Percentiles rank a stretch among this genome's conserved stretches.
Conservation (phyloP, 2,113 vertebrate species). For the Lophochroa leadbeateri region DNA sequence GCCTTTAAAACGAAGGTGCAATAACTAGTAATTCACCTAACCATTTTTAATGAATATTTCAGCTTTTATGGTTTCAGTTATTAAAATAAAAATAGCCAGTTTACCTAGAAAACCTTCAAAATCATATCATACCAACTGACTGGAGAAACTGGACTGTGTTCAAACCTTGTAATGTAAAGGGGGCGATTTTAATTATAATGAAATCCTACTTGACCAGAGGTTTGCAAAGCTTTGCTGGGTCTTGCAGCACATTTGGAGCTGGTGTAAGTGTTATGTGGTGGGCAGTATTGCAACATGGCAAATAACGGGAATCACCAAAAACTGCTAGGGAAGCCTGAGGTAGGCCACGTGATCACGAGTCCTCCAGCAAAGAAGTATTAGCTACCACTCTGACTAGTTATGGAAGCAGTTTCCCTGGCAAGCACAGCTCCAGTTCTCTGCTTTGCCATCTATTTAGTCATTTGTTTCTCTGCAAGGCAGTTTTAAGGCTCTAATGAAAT, state of each 20-base stretch:
- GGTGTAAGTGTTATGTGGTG: background rate
- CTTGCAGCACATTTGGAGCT: background rate
- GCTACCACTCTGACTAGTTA: background rate
- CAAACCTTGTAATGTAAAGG: background rate
- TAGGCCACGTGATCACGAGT: fast-evolving
- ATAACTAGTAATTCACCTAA: background rate
- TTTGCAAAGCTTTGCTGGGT: background rate
- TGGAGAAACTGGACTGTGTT: background rate
- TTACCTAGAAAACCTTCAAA: background rate
- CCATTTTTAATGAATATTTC: background rate
- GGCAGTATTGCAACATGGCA: background rate
- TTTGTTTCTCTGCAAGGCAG: background rate
- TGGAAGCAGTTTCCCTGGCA: background rate
- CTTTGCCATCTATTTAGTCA: background rate
- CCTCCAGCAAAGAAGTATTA: background rate
- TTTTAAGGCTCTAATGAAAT: background rate
- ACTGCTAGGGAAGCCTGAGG: background rate
- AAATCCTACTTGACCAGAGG: background rate
- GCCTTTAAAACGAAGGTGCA: background rate
- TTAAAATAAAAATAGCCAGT: background rate
- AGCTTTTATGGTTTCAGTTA: background rate
- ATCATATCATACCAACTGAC: background rate
- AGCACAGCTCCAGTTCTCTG: background rate
- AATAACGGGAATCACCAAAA: background rate
- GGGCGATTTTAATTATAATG: background rate